Evolutionary conservation across 2,797 vertebrate genomes (phyloP).

Genomic region (Podarcis lilfordi): DNA sequence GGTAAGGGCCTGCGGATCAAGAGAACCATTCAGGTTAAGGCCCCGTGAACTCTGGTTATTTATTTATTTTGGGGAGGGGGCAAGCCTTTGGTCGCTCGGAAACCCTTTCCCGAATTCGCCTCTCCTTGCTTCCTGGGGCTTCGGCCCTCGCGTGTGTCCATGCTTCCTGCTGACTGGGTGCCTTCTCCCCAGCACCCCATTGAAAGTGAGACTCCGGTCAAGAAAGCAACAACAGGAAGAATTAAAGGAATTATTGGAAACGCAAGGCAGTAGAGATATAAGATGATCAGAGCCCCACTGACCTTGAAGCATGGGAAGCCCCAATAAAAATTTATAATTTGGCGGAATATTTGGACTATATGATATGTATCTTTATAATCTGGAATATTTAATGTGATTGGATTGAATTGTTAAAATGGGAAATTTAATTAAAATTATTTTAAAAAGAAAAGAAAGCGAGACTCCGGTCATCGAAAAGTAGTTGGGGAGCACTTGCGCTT

Average conservation of each 20-base stretch:
- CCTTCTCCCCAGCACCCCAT: conserved; percentile 3
- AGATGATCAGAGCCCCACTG: too few species aligned
- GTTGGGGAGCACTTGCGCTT: background rate
- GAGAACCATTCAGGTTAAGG: conserved; percentile 39
- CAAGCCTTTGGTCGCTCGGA: conserved; percentile 43
- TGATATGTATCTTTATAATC: too few species aligned
- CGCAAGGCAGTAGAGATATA: too few species aligned
- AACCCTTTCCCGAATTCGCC: conserved; percentile 12
- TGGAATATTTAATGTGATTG: too few species aligned
- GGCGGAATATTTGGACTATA: too few species aligned
- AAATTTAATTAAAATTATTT: too few species aligned
- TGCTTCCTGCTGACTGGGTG: conserved; percentile 10
- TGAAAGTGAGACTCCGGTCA: background rate
- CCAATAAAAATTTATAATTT: too few species aligned
- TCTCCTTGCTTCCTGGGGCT: conserved; percentile 47
- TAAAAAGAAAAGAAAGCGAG: background rate
- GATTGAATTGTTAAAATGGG: too few species aligned
- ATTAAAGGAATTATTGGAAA: too few species aligned
- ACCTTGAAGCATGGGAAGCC: too few species aligned
- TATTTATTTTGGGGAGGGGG: too few species aligned
- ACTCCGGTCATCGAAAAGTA: background rate
- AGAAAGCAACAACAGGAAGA: too few species aligned
- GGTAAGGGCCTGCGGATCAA: conserved; percentile 47
- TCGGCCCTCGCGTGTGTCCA: conserved; percentile 28
- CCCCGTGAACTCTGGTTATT: conserved; percentile 35